These are phyloP conservation scores for Dryoscopus gambensis DNA, from an alignment of 2,113 vertebrate species.

Conservation along the genomic window DNA sequence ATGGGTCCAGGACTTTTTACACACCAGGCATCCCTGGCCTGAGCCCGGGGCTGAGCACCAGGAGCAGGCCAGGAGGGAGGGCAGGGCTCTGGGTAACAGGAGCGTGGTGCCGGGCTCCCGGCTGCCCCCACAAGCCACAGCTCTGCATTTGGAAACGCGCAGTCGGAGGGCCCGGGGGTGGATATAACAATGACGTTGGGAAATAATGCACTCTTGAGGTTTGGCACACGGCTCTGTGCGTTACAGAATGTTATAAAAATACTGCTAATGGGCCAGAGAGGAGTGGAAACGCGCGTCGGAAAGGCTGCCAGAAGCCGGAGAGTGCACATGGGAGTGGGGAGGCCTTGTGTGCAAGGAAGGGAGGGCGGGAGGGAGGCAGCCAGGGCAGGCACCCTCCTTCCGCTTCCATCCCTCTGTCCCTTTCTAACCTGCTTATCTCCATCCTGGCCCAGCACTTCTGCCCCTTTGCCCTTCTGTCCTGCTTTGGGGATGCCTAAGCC, in stretches of 20 bases:
- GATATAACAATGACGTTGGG: constrained; percentile 46
- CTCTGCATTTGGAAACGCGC: background rate
- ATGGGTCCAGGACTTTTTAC: background rate
- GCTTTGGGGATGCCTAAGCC: background rate
- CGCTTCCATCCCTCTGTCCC: rapidly evolving
- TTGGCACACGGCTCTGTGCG: constrained; percentile 40
- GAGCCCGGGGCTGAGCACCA: background rate
- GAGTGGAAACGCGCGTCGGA: constrained; percentile 28
- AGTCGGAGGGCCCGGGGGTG: background rate
- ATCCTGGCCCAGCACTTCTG: rapidly evolving
- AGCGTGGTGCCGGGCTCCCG: rapidly evolving
- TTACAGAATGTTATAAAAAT: constrained; percentile 68
- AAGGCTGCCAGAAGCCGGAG: constrained; percentile 48
- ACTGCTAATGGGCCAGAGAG: constrained; percentile 65
- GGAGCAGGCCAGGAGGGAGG: background rate
- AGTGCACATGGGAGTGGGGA: background rate
- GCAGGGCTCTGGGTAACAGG: background rate
- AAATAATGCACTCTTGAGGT: constrained; percentile 63
- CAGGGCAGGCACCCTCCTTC: background rate
- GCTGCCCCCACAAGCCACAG: background rate
- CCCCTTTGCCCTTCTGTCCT: rapidly evolving
- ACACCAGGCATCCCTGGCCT: too few species aligned
- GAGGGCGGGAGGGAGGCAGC: background rate
- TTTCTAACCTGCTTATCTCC: background rate
- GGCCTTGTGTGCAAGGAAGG: constrained; percentile 31